Conservation (phyloP, 2,888 invertebrate genomes). For the Chouioia cunea region DNA sequence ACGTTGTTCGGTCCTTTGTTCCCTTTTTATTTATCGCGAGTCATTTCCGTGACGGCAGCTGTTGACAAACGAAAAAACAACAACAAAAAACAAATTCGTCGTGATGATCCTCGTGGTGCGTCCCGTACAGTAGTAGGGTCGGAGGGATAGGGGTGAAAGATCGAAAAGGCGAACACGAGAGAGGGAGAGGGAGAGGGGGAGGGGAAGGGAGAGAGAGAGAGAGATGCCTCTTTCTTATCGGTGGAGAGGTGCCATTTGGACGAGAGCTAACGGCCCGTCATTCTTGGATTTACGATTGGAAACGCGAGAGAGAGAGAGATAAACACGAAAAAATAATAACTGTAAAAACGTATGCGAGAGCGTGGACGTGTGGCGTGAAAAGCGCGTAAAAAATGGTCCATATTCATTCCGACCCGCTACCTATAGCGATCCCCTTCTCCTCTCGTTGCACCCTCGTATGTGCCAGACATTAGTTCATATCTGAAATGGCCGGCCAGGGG, state of each 20-base stretch:
- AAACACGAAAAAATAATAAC: conserved; percentile 62
- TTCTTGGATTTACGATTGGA: conserved; percentile 59
- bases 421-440: no score
- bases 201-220: conserved; percentile 3
- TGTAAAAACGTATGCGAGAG: conserved; percentile 53
- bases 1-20: conserved; percentile 9
- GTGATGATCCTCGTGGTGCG: neutral
- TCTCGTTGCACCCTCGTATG: neutral
- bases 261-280: conserved; percentile 48
- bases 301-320: conserved; percentile 51
- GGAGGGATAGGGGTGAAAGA: neutral
- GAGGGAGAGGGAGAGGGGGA: neutral
- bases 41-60: conserved; percentile 28
- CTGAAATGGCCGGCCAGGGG: conserved; percentile 19
- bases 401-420: conserved; percentile 40
- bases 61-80: conserved; percentile 25
- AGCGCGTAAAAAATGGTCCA: conserved; percentile 54
- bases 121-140: neutral
- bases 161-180: neutral
- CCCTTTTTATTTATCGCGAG: conserved; percentile 38
- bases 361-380: conserved; percentile 46
- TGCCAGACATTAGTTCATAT: conserved; percentile 40
- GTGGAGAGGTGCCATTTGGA: conserved; percentile 35
- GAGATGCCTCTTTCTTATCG: conserved; percentile 34
- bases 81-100: neutral